Evolutionary conservation across 1,140 invertebrate species (phyloP).

Genomic region (Solenopsis fugax): DNA sequence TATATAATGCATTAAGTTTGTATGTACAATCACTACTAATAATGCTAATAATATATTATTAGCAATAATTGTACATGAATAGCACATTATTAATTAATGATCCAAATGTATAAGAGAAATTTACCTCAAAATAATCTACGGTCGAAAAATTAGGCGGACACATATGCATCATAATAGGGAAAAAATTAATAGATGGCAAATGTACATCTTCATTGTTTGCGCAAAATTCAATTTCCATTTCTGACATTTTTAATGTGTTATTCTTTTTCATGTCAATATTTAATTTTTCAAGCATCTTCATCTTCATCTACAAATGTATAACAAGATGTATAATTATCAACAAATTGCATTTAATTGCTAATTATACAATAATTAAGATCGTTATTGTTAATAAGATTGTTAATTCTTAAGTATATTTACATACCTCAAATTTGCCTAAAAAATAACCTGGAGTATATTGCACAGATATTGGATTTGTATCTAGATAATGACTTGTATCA

Average conservation of each 20-base stretch:
- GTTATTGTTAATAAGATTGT: background rate
- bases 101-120: background rate
- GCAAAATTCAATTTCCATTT: conserved; percentile 89
- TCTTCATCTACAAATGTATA: conserved; percentile 87
- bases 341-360: background rate
- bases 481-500: conserved; percentile 11
- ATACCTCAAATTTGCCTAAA: conserved; percentile 92
- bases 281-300: conserved; percentile 88
- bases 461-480: background rate
- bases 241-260: conserved; percentile 87
- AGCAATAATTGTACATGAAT: too few species aligned
- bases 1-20: background rate
- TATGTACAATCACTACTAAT: background rate
- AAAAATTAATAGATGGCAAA: conserved; percentile 86
- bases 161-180: conserved; percentile 91
- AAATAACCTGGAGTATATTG: conserved; percentile 91
- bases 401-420: conserved; percentile 60
- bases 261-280: conserved; percentile 86
- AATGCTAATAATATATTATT: background rate
- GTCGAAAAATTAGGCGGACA: conserved; percentile 94
- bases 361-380: background rate
- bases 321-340: background rate
- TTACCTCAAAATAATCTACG: conserved; percentile 93
- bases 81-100: background rate
- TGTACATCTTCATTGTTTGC: conserved; percentile 83